phyloP scores from a whole-genome alignment of 2,888 invertebrate genomes.

The Brachypalpus laphriformis region DNA sequence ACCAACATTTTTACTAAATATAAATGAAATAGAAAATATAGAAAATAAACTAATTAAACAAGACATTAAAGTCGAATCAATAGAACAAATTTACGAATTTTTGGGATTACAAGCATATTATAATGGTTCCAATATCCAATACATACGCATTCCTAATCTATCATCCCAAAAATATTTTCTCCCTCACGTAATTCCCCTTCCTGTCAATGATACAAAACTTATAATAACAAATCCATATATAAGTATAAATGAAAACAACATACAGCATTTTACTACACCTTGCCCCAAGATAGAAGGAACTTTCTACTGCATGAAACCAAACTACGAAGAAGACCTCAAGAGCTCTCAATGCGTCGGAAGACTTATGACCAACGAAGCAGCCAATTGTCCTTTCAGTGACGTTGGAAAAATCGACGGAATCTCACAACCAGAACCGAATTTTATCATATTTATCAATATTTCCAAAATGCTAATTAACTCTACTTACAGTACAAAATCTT shows the following conservation, averaged over 20 bases:
- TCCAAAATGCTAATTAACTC: constrained; percentile 15
- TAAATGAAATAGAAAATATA: constrained; percentile 43
- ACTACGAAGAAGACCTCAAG: neutral
- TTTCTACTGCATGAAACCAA: constrained; percentile 14
- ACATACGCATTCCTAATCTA: constrained; percentile 32
- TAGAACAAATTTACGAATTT: constrained; percentile 63
- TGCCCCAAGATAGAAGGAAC: constrained; percentile 52
- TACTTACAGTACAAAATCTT: constrained; percentile 20
- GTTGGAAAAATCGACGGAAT: neutral
- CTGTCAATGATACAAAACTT: constrained; percentile 35
- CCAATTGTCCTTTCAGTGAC: constrained; percentile 38
- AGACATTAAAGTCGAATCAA: constrained; percentile 35
- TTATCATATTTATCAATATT: constrained; percentile 31
- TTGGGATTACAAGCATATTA: constrained; percentile 64
- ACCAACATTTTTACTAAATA: constrained; percentile 48
- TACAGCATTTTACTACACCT: constrained; percentile 26
- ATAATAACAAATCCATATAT: constrained; percentile 25
- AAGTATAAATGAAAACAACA: constrained; percentile 1
- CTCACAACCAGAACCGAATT: constrained; percentile 40
- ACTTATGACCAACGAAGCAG: constrained; percentile 26
- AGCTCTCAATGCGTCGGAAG: constrained; percentile 31
- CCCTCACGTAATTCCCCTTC: constrained; percentile 40
- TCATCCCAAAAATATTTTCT: constrained; percentile 6
- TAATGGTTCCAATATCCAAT: constrained; percentile 57
- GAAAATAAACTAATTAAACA: constrained; percentile 33